Conservation (phyloP, 2,113 vertebrate genomes). For the Takifugu bimaculatus region DNA sequence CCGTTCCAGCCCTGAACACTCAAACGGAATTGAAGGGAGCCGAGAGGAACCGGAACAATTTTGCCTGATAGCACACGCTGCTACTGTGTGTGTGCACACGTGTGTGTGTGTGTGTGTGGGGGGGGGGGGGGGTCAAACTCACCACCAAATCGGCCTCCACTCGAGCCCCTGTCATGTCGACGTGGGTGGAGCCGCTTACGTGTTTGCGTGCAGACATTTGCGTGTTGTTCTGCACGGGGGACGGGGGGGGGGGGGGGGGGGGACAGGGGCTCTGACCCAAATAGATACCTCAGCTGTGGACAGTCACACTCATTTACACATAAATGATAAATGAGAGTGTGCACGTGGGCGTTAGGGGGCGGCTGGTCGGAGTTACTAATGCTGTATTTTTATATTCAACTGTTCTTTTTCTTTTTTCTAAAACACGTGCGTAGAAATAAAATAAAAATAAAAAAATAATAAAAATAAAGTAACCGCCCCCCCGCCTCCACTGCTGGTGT, state of each 20-base stretch:
- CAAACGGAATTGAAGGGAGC: slow-evolving; percentile 72
- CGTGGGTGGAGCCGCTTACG: slow-evolving; percentile 27
- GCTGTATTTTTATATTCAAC: not conserved
- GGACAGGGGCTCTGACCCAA: slow-evolving; percentile 46
- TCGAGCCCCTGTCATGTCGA: slow-evolving; percentile 27
- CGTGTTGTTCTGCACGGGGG: slow-evolving; percentile 52
- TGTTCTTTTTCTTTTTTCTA: no score
- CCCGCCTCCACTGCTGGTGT: no score
- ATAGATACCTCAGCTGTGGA: slow-evolving; percentile 66
- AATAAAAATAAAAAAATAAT: no score
- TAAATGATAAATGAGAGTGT: slow-evolving; percentile 59
- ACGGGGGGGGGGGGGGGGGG: not conserved
- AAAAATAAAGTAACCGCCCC: no score
- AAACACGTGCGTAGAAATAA: no score
- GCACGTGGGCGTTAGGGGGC: not conserved
- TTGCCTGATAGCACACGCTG: slow-evolving; percentile 69
- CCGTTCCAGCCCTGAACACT: slow-evolving; percentile 68
- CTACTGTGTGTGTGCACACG: slow-evolving; percentile 10
- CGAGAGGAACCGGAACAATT: slow-evolving; percentile 75
- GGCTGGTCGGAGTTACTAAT: not conserved
- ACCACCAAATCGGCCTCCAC: slow-evolving; percentile 54
- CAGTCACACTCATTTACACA: slow-evolving; percentile 57
- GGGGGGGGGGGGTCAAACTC: slow-evolving; percentile 20
- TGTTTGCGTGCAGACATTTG: slow-evolving; percentile 41
- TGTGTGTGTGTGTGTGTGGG: slow-evolving; percentile 11